Conservation (phyloP, 2,888 invertebrate species). For the Chelonus formosanus region DNA sequence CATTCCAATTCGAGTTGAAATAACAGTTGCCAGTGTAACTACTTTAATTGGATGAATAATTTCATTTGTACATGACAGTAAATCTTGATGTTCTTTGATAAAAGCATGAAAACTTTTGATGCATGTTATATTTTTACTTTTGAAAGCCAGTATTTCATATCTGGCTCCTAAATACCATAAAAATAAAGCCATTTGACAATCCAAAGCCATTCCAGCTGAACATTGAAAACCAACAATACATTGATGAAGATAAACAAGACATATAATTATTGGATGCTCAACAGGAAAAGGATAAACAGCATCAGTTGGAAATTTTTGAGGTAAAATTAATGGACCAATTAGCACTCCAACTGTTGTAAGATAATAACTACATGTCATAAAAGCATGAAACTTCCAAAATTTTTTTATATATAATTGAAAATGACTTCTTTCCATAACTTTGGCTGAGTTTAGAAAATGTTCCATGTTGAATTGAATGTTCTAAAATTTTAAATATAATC, state of each 20-base stretch:
- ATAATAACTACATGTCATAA: slow-evolving; percentile 37
- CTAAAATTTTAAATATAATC: neutral
- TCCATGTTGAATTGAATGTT: neutral
- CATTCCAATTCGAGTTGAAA: slow-evolving; percentile 27
- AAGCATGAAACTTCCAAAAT: slow-evolving; percentile 35
- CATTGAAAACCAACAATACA: slow-evolving; percentile 36
- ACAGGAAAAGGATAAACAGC: slow-evolving; percentile 42
- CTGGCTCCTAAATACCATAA: slow-evolving; percentile 47
- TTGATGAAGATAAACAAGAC: slow-evolving; percentile 39
- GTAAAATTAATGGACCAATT: slow-evolving; percentile 40
- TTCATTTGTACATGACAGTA: slow-evolving; percentile 20
- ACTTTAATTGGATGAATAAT: slow-evolving; percentile 31
- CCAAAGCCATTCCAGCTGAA: slow-evolving; percentile 41
- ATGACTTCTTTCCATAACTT: slow-evolving; percentile 20
- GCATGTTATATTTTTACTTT: slow-evolving; percentile 21
- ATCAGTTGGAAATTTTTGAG: slow-evolving; percentile 36
- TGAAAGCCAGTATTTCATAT: slow-evolving; percentile 40
- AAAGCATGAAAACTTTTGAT: slow-evolving; percentile 14
- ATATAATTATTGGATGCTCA: slow-evolving; percentile 27
- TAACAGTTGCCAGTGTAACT: slow-evolving; percentile 30
- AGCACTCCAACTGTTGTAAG: slow-evolving; percentile 40
- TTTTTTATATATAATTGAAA: slow-evolving; percentile 42
- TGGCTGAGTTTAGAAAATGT: neutral
- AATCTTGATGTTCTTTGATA: slow-evolving; percentile 33
- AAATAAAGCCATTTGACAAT: slow-evolving; percentile 44